These are phyloP conservation scores for Lochmaea crataegi DNA, from an alignment of 2,888 invertebrate species.

Conservation along the genomic window DNA sequence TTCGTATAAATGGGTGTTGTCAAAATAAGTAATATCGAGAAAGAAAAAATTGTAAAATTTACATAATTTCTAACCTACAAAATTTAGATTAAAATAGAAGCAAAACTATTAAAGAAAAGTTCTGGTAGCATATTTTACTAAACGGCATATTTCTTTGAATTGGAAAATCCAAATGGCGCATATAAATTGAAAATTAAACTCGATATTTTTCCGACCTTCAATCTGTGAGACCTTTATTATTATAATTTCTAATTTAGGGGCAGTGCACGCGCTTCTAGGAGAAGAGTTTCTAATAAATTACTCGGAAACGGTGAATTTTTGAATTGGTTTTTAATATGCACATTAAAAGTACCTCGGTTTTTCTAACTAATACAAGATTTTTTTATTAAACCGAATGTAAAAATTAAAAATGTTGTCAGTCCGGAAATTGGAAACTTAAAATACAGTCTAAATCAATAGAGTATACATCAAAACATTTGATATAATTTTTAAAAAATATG, in stretches of 20 bases:
- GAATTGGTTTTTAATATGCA: background rate
- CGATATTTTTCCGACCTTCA: conserved; percentile 12
- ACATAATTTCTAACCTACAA: background rate
- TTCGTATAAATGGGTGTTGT: background rate
- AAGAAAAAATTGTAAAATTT: background rate
- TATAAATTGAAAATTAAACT: conserved; percentile 29
- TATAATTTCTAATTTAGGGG: conserved; percentile 2
- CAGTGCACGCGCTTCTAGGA: background rate
- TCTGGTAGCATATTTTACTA: background rate
- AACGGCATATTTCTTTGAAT: background rate
- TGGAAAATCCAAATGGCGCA: conserved; percentile 20
- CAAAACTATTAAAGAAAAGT: background rate
- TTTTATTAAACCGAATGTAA: no score
- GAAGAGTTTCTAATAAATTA: background rate
- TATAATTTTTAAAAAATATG: no score
- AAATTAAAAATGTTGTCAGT: no score
- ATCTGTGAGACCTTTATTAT: background rate
- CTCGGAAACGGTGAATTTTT: background rate
- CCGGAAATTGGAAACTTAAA: no score
- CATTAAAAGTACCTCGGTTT: background rate
- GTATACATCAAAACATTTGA: no score
- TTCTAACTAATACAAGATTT: no score
- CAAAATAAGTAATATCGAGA: background rate
- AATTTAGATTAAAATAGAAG: background rate
- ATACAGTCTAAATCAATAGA: no score